Evolutionary conservation across 1,140 invertebrate genomes (phyloP).

Genomic region (Drosophila sechellia): DNA sequence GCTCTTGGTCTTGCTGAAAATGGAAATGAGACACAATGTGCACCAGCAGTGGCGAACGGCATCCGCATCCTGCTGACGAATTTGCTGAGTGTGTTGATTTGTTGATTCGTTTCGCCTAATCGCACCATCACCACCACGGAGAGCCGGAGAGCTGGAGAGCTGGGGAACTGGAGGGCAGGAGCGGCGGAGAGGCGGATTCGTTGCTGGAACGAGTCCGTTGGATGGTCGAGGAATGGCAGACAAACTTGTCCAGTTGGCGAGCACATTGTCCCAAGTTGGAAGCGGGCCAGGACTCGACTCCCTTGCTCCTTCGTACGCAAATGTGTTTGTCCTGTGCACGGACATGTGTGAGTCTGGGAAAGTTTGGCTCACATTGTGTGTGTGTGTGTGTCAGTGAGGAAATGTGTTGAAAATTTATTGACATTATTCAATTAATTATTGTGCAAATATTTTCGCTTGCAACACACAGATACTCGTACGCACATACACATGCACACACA

Average conservation of each 20-base stretch:
- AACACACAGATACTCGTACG: conserved; percentile 31
- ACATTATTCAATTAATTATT: conserved; percentile 85
- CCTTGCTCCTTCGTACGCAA: conserved; percentile 61
- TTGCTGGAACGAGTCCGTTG: conserved; percentile 22
- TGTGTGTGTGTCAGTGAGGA: conserved; percentile 48
- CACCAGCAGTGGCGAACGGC: conserved; percentile 52
- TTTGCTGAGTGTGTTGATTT: conserved; percentile 84
- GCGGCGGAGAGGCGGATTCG: conserved; percentile 6
- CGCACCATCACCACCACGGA: conserved; percentile 74
- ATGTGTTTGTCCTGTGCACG: conserved; percentile 79
- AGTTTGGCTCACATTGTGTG: conserved; percentile 60
- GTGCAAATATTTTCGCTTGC: conserved; percentile 82
- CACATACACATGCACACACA: neutral
- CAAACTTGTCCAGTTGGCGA: conserved; percentile 73
- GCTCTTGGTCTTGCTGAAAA: conserved; percentile 51
- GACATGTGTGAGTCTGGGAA: conserved; percentile 63
- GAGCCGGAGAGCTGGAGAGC: conserved; percentile 1
- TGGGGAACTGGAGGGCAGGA: conserved; percentile 5
- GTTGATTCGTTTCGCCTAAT: conserved; percentile 84
- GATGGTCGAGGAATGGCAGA: conserved; percentile 36
- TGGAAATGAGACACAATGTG: conserved; percentile 83
- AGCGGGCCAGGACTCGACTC: conserved; percentile 36
- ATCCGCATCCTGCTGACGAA: conserved; percentile 79
- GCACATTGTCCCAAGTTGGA: conserved; percentile 62
- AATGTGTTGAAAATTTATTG: conserved; percentile 84